Evolutionary conservation across 2,888 invertebrate genomes (phyloP), one percentile per base, ranked within the genome.

Genomic region (Tetragonisca angustula): DNA sequence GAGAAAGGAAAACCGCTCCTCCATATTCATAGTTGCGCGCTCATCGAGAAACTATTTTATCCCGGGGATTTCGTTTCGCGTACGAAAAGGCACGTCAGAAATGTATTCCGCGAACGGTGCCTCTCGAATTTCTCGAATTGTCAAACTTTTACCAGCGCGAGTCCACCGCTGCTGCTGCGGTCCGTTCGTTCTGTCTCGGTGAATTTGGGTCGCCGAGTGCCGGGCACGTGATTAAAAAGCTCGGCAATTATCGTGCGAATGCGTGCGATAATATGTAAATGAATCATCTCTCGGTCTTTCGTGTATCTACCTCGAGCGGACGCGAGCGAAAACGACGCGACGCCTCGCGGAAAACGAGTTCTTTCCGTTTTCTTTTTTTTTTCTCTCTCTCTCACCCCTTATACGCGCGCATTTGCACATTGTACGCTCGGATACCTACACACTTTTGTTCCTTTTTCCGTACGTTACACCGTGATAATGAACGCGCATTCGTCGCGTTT

Each of bases 101-200:
- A 76, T 69, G 67, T 72, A 76, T 74, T 67, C 64, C 72, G 59
- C 49, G 49, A 54, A 50, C 49, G 50, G 68, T 32, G 59, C 61
- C 76, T 69, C 79, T 73, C 27, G 76, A 83, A 83, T 85, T 74
- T 83, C 84, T 83, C 79, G 74, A 80, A 83, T 85, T 83, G 84
- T 83, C 84, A 76, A 83, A 85, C 80, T 85, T 85, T 80, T 83
- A 70, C 80, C 79, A 83, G 49, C 70, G 27, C n/a, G 61, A 24
- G 64, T 59, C 52, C 15, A 15, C 27, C 36, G 36, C 36, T 27
- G 27, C 27, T 27, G 27, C 27, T 5, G 1, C 36, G 0, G 61
- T 36, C 54, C 43, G 64, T 54, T 64, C 83, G 61, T 73, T 79
- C 70, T 62, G 56, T 76, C 79, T 67, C 54, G 68, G 69, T 50